phyloP scores from a whole-genome alignment of 2,888 invertebrate genomes.

The Chrysina gloriosa region DNA sequence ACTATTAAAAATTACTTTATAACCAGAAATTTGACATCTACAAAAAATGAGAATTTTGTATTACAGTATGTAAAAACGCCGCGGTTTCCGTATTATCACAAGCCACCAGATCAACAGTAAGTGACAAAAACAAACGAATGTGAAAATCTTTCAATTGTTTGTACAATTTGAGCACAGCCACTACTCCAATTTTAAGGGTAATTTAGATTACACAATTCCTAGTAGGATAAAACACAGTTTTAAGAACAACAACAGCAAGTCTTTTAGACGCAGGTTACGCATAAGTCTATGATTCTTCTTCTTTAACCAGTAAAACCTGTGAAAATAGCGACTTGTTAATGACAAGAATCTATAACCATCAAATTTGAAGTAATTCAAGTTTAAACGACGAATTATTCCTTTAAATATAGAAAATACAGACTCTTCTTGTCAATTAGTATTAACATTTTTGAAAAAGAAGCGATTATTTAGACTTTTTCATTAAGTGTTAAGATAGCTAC shows the following conservation, averaged over 20 bases:
- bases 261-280: constrained; percentile 36
- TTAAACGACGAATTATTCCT: background rate
- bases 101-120: constrained; percentile 33
- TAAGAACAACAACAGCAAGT: constrained; percentile 35
- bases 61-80: constrained; percentile 36
- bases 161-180: constrained; percentile 29
- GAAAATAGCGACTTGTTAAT: constrained; percentile 13
- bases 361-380: background rate
- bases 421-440: background rate
- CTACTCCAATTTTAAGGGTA: constrained; percentile 28
- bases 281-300: constrained; percentile 42
- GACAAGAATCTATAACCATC: background rate
- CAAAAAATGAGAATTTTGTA: constrained; percentile 26
- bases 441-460: constrained; percentile 4
- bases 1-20: constrained; percentile 33
- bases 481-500: constrained; percentile 28
- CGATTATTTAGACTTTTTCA: background rate
- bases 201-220: constrained; percentile 30
- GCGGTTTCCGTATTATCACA: constrained; percentile 41
- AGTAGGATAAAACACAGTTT: constrained; percentile 29
- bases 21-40: constrained; percentile 42
- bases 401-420: background rate
- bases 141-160: constrained; percentile 31
- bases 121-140: constrained; percentile 23
- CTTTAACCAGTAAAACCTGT: constrained; percentile 37